A percentile compares a stretch with the other conserved stretches of the same genome.
Conservation (phyloP, 2,113 vertebrate species). For the Odontesthes bonariensis region DNA sequence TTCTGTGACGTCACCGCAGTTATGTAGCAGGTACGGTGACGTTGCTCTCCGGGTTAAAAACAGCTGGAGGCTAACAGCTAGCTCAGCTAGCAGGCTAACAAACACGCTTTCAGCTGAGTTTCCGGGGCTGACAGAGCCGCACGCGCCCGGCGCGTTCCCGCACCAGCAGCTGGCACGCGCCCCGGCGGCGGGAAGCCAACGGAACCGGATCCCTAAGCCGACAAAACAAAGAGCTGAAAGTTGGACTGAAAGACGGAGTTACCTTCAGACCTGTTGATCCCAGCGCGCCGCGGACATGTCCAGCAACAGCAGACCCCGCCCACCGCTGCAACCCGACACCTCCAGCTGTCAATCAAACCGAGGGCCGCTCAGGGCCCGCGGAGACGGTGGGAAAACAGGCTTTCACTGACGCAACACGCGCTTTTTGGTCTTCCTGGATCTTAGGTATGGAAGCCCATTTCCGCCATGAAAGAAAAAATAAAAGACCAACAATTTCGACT, state of each 20-base stretch:
- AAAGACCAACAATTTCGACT: too few species aligned
- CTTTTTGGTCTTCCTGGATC: too few species aligned
- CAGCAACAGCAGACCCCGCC: constrained; percentile 43
- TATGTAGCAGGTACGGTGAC: not conserved
- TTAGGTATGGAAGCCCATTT: too few species aligned
- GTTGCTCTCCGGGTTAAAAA: constrained; percentile 8
- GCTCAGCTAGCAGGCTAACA: constrained; percentile 16
- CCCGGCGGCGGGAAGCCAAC: not conserved
- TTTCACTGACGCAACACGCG: too few species aligned
- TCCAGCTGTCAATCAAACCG: constrained; percentile 26
- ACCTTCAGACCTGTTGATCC: constrained; percentile 68
- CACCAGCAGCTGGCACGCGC: not conserved
- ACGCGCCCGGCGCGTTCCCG: not conserved
- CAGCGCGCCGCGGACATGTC: constrained; percentile 62
- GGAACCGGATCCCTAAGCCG: too few species aligned
- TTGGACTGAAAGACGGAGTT: constrained; percentile 14
- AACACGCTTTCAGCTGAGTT: not conserved
- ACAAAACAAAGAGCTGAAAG: not conserved
- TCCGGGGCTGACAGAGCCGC: not conserved
- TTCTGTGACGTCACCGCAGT: constrained; percentile 3
- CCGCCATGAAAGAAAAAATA: too few species aligned
- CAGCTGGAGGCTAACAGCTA: constrained; percentile 16
- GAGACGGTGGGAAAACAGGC: not conserved
- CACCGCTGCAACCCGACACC: constrained; percentile 14
- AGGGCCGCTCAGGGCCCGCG: not conserved